Evolutionary conservation across 2,888 invertebrate genomes (phyloP), one percentile per base, ranked within the genome.

Genomic region (Timema podura): DNA sequence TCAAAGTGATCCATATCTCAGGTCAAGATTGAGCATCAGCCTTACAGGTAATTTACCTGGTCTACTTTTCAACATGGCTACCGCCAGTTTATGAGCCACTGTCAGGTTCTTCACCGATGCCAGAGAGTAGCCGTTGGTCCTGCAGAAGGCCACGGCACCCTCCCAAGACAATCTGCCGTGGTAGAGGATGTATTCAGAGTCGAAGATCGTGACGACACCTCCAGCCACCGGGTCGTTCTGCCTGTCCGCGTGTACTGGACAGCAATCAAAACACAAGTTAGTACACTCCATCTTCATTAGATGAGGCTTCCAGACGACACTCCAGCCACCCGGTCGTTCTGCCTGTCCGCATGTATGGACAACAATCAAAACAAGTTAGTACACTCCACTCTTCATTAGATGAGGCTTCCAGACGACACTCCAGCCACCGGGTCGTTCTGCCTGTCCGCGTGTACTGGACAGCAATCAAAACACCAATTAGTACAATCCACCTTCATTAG

Each of bases 121-220:
- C 49, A 85, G 77, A 46, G 82, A 79, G 80, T 83, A 83, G 8
- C 82, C 84, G 45, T 80, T 76, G 0, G 83, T 74, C 0, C 85
- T 80, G 70, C 85, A 85, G 76, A 82, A 82, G 0, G 83, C 82
- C 0, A 84, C 85, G 0, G 85, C 84, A 64, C 85, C 83, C 13
- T 81, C 76, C 85, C 85, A 85, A 74, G 83, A 80, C 74, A 84
- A 74, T 13, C 78, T 76, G 0, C 83, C 85, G 15, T 83, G 81
- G 71, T 79, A 85, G 1, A 85, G 75, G 5, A 79, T 81, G 76
- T 83, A 85, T 47, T 82, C 74, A 0, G 82, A 84, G 48, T 66
- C 67, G 67, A 11, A 66, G 13, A 66, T 48, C 48, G 6, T 48
- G 67, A 66, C 11, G 9, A 9, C 9, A 30, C 49, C 48, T 9